Base-by-base conservation (phyloP, 2,113 vertebrate genomes). In the Carlito syrichta region DNA sequence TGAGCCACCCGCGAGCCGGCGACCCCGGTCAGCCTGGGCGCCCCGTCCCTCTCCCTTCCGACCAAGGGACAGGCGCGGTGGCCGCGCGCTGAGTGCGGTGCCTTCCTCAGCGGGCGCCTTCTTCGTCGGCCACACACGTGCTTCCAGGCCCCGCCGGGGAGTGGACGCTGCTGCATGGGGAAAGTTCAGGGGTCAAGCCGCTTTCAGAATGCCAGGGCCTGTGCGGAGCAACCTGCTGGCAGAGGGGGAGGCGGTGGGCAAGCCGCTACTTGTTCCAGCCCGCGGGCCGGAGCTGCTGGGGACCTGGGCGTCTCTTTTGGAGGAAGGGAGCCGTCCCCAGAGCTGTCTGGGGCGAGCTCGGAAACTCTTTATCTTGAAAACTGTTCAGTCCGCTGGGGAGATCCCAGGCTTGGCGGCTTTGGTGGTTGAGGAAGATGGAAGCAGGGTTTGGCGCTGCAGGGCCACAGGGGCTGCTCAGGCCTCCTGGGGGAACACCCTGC, bases 161-260 rank as follows among this genome's bases (percentile, higher is more conserved):
- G 86, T 81, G 96, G 83, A 62, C 8, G 14, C 77, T 95, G 86
- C 77, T 68, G 78, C 19, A 20, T 32, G 68, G 63, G 54, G 19
- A 68, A 60, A 68, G 62, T 86, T 91, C 58, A 54, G 86, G 48
- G 77, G n/a, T 69, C 82, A 52, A 38, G 56, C n/a, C n/a, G 48
- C 40, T 95, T 74, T 4, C 22, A 85, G 94, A 87, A 66, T 68
- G 84, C 45, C 76, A 89, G 54, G 32, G 63, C 17, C 81, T 82
- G 48, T 89, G 81, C 83, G 54, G 40, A 78, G 96, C 91, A 96
- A 92, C 95, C 85, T 95, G 96, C 77, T 88, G 74, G 73, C 85
- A 78, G 48, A 62, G 68, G 40, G 40, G n/a, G 35, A 50, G 19
- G 69, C 48, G 20, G 79, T 1, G 27, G 91, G 71, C 95, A 97